Evolutionary conservation across 1,140 invertebrate genomes (phyloP).

Genomic region (Aricia agestis): DNA sequence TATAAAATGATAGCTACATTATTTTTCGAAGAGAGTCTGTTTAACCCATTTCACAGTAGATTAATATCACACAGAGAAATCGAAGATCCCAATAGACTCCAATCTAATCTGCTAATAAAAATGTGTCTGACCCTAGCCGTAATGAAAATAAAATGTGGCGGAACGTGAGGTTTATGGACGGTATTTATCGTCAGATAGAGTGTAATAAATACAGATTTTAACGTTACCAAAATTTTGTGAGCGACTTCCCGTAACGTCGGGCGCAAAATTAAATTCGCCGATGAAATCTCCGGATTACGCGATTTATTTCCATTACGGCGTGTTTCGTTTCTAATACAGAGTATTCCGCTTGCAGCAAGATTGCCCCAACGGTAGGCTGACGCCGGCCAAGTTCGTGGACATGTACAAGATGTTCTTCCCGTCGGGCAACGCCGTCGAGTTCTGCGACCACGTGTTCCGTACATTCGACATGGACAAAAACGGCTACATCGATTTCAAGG

Average conservation of each 20-base stretch:
- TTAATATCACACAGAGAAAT: background rate
- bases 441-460: conserved; percentile 99
- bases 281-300: background rate
- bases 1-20: no score
- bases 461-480: conserved; percentile 99
- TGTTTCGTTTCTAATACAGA: background rate
- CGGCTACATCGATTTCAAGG: conserved; percentile 98
- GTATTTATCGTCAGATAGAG: background rate
- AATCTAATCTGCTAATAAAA: background rate
- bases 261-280: background rate
- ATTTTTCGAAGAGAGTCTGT: background rate
- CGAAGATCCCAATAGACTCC: background rate
- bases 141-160: background rate
- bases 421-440: conserved; percentile 98
- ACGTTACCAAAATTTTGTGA: background rate
- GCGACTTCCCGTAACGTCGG: background rate
- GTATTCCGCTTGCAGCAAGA: conserved; percentile 90
- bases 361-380: conserved; percentile 97
- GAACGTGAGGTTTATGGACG: background rate
- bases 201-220: background rate
- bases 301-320: background rate
- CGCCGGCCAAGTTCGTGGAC: conserved; percentile 98
- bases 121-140: background rate
- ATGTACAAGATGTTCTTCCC: conserved; percentile 99
- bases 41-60: background rate